Base-by-base conservation (phyloP, 2,113 vertebrate species). In the Cebus imitator region DNA sequence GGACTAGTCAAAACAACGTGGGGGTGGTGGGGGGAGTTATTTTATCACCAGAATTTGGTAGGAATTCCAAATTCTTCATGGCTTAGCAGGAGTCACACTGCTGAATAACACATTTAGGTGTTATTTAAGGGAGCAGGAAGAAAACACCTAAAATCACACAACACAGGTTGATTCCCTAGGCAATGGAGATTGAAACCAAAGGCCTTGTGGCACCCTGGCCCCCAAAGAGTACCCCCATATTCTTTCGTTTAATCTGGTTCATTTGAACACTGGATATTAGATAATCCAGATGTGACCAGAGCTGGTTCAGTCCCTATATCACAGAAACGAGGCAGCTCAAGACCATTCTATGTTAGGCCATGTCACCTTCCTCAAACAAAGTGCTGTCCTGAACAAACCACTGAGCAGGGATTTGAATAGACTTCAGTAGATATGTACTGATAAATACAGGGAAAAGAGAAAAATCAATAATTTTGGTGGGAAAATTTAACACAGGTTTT, bases 141-240 rank as follows among this genome's bases (percentile, higher is more conserved):
- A 68, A 27, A 87, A 48, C 27, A n/a, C 4, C 6, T 30, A 2
- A 25, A 83, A 10, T 35, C 1, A 13, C 1, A 1, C 2, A 80
- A 30, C 2, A 9, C 9, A 6, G 25, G 12, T 43, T 58, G 27
- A 27, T 11, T 4, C 17, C 8, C 43, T 16, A 32, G 25, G 17
- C 61, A 48, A 32, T 0, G 21, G 70, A 86, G 50, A 25, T 13
- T 10, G 72, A 72, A 40, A 13, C 55, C 43, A 64, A 61, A 76
- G 40, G 17, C 3, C 40, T 21, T 2, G 7, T 0, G 27, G 72
- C 6, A 75, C 14, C 35, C 43, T 2, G 43, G 11, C 0, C 45
- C n/a, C 35, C 23, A 1, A 52, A 84, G 21, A 23, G 11, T 10
- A 64, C 1, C 21, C 13, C 8, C 8, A 23, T 7, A 23, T 43